phyloP scores from a whole-genome alignment of 2,888 invertebrate species.

The Acrocyrtus sp. region DNA sequence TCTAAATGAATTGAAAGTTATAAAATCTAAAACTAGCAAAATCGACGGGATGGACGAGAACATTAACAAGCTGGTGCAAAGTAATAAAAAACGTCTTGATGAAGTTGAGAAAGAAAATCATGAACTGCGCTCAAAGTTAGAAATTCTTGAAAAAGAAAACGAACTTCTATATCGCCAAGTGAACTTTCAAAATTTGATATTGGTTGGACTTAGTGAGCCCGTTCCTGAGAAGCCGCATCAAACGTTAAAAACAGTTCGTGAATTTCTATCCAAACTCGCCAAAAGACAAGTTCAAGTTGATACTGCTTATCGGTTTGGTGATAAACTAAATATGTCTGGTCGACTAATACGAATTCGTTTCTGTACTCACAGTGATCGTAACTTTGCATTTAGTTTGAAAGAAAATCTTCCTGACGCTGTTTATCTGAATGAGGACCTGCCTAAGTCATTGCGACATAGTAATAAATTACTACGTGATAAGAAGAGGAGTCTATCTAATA shows the following conservation, averaged over 20 bases:
- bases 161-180: background rate
- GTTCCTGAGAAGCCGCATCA: background rate
- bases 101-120: too few species aligned
- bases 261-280: background rate
- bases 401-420: too few species aligned
- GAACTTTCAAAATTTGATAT: background rate
- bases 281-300: background rate
- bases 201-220: background rate
- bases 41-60: too few species aligned
- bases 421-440: too few species aligned
- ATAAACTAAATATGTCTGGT: background rate
- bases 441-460: background rate
- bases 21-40: too few species aligned
- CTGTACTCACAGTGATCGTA: too few species aligned
- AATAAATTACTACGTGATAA: background rate
- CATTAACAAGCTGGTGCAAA: too few species aligned
- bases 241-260: background rate
- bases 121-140: background rate
- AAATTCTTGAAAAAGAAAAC: background rate
- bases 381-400: too few species aligned
- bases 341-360: background rate
- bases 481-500: background rate
- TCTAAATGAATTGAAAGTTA: too few species aligned
- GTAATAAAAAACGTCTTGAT: too few species aligned
- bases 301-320: background rate